Evolutionary conservation across 2,888 invertebrate species (phyloP).

Genomic region (Dromius quadrimaculatus): DNA sequence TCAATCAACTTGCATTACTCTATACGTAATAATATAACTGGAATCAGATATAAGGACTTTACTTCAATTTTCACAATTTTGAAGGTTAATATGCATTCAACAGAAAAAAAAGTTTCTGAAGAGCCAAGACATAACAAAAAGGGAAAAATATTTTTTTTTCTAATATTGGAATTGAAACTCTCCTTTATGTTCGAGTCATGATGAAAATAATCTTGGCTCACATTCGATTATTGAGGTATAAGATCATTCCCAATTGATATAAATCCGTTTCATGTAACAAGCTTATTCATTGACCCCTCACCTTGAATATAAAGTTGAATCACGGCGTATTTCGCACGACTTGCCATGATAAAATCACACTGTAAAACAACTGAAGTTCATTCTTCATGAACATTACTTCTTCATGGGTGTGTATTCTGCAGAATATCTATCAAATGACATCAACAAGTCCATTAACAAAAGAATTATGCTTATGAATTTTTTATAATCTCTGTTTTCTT

Average conservation of each 20-base stretch:
- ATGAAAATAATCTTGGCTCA: no score
- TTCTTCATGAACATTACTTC: neutral
- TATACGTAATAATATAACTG: no score
- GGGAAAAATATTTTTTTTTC: no score
- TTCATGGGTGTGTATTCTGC: conserved; percentile 41
- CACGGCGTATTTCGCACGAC: conserved; percentile 26
- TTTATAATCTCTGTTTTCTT: conserved; percentile 22
- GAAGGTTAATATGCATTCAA: no score
- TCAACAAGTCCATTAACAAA: conserved; percentile 46
- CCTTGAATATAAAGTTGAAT: conserved; percentile 30
- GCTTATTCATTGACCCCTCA: conserved; percentile 26
- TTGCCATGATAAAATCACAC: conserved; percentile 26
- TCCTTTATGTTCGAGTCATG: no score
- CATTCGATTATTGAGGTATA: neutral
- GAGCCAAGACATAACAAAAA: no score
- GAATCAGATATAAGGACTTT: no score
- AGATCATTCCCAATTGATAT: conserved; percentile 5
- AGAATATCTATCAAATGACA: conserved; percentile 44
- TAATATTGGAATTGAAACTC: no score
- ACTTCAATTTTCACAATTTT: no score
- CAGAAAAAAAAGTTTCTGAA: no score
- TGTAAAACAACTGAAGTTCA: neutral
- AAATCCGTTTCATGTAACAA: conserved; percentile 10
- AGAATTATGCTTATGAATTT: conserved; percentile 46
- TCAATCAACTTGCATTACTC: no score